Evolutionary conservation across 2,797 vertebrate species (phyloP).

Genomic region (Apogon hyalosoma): DNA sequence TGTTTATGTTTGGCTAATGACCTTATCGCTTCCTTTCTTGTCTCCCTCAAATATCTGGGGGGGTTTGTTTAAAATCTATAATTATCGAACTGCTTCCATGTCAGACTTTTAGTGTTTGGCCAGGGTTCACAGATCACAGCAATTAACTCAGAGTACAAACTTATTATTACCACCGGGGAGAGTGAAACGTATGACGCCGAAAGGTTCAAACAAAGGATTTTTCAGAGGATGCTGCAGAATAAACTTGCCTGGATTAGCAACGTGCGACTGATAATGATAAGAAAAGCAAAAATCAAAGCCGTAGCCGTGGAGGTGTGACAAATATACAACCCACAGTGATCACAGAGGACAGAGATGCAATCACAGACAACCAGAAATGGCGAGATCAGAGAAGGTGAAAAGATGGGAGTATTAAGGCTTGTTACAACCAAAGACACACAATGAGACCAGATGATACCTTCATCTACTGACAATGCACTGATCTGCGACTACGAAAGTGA

Average conservation of each 20-base stretch:
- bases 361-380: slow-evolving; percentile 19
- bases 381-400: slow-evolving; percentile 33
- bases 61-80: neutral
- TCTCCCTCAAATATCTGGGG: neutral
- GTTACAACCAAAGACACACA: no score
- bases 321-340: slow-evolving; percentile 33
- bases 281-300: slow-evolving; percentile 12
- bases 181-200: neutral
- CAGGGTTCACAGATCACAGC: neutral
- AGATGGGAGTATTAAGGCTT: no score
- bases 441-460: no score
- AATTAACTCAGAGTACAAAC: neutral
- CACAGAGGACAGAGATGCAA: slow-evolving; percentile 29
- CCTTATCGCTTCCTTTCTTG: neutral
- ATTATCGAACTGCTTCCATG: neutral
- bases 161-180: neutral
- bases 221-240: neutral
- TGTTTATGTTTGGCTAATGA: neutral
- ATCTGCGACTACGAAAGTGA: no score
- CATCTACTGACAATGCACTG: no score
- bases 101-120: neutral
- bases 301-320: slow-evolving; percentile 15
- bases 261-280: neutral
- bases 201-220: neutral
- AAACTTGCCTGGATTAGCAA: neutral